Conservation (phyloP, 2,797 vertebrate species). For the Acanthurus lineatus region DNA sequence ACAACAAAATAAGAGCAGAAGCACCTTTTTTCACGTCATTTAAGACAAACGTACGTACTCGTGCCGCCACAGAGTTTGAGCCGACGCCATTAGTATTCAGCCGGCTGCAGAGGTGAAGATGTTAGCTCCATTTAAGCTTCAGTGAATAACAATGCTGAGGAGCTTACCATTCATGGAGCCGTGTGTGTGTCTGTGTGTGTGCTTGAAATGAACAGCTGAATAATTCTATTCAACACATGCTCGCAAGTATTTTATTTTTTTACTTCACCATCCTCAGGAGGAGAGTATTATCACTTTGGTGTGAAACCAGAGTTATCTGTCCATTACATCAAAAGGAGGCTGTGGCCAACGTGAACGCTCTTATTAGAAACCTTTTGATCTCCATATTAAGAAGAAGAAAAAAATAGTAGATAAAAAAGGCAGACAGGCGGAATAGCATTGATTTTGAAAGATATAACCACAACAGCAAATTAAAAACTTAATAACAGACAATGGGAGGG, state of each 20-base stretch:
- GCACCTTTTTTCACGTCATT: slow-evolving; percentile 23
- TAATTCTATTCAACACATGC: slow-evolving; percentile 22
- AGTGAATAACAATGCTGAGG: slow-evolving; percentile 14
- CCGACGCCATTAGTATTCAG: slow-evolving; percentile 49
- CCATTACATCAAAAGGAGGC: slow-evolving; percentile 18
- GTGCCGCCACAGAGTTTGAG: slow-evolving; percentile 35
- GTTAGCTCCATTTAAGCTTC: slow-evolving; percentile 36
- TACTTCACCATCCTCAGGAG: not conserved
- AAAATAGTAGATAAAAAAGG: not conserved
- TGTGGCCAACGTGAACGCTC: not conserved
- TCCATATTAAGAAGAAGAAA: slow-evolving; percentile 12
- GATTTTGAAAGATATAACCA: not conserved
- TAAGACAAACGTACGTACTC: slow-evolving; percentile 7
- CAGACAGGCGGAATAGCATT: not conserved
- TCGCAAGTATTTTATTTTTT: not conserved
- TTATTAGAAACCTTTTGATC: slow-evolving; percentile 26
- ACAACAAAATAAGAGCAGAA: not conserved
- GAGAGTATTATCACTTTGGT: not conserved
- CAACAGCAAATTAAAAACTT: not conserved
- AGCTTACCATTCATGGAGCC: slow-evolving; percentile 37
- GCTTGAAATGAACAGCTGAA: slow-evolving; percentile 40
- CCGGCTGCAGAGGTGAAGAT: slow-evolving; percentile 39
- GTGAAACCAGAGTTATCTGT: slow-evolving; percentile 33
- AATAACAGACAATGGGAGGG: not conserved
- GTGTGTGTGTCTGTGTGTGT: slow-evolving; percentile 15